Evolutionary conservation across 2,797 vertebrate genomes (phyloP), one percentile per base, ranked within the genome.

Genomic region (Dendrocincla tyrannina): DNA sequence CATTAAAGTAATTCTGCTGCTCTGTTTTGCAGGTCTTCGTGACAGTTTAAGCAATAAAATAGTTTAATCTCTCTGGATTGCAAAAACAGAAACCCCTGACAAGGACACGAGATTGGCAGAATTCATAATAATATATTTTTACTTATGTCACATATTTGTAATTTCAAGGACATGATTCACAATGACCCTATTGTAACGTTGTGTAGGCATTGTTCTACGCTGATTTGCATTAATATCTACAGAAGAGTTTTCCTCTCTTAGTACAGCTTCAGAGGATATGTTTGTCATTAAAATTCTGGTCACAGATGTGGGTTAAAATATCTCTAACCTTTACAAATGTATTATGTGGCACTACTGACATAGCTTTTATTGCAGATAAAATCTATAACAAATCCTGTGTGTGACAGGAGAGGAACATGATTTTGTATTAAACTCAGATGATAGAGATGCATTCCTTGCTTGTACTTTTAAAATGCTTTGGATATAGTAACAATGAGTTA

Each of bases 311-410:
- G 96, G 96, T 97, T 97, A 98, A 98, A 98, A 97, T 97, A 97
- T 97, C 93, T 93, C 92, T 98, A 97, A 98, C 97, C 97, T 98
- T 97, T 98, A 97, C 95, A 97, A 97, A 98, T 97, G 96, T 97
- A 96, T 97, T 98, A 96, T 97, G 94, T 97, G 96, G 90, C 91
- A 97, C 93, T 89, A 95, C 75, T 97, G 96, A 97, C 97, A 97
- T 96, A 91, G 92, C 92, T 97, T 97, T 98, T 97, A 98, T 96
- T 97, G 89, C 89, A 97, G 97, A 98, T 97, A 98, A 98, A 98
- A 97, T 97, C 96, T 97, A 96, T 97, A 96, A 96, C 92, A 97
- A 97, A 97, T 98, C 97, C 97, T 97, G 28, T 88, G 63, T 97
- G 94, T 96, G 95, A 96, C 97, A 96, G 92, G 93, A 97, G 88